Conservation (phyloP, 2,888 invertebrate species). For the Leptodirus hochenwartii region DNA sequence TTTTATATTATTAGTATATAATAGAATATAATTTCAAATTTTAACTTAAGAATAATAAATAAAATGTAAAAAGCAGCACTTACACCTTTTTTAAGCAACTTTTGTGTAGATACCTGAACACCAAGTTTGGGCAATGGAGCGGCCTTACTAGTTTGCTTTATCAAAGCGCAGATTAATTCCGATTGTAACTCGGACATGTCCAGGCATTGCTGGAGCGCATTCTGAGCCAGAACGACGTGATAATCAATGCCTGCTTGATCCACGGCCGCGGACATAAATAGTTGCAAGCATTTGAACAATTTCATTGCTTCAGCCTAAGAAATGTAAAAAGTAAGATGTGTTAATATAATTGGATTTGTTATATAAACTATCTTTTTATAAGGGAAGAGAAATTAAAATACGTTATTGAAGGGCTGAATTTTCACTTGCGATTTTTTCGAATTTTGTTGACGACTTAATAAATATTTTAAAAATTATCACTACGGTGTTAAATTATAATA, state of each 20-base stretch:
- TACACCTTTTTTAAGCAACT: conserved; percentile 36
- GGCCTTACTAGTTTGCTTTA: conserved; percentile 83
- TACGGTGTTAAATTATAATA: no score
- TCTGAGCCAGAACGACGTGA: conserved; percentile 93
- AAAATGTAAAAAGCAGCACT: no score
- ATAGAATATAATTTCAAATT: conserved; percentile 3
- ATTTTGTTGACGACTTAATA: no score
- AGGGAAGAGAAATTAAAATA: conserved; percentile 2
- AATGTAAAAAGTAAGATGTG: conserved; percentile 4
- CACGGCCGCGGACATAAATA: conserved; percentile 91
- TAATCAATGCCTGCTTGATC: conserved; percentile 94
- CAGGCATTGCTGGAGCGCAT: conserved; percentile 82
- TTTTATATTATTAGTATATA: no score
- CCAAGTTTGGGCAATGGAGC: conserved; percentile 46
- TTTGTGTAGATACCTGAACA: conserved; percentile 34
- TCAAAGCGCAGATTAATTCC: conserved; percentile 80
- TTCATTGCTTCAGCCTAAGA: conserved; percentile 66
- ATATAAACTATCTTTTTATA: no score
- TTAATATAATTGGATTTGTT: not conserved
- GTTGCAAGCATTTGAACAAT: conserved; percentile 87
- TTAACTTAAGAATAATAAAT: conserved; percentile 8
- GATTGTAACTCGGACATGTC: conserved; percentile 80
- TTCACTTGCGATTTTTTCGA: no score
- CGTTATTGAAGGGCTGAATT: no score
- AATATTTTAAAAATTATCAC: no score